Evolutionary conservation across 2,888 invertebrate species (phyloP).

Genomic region (Microctonus hyperodae): DNA sequence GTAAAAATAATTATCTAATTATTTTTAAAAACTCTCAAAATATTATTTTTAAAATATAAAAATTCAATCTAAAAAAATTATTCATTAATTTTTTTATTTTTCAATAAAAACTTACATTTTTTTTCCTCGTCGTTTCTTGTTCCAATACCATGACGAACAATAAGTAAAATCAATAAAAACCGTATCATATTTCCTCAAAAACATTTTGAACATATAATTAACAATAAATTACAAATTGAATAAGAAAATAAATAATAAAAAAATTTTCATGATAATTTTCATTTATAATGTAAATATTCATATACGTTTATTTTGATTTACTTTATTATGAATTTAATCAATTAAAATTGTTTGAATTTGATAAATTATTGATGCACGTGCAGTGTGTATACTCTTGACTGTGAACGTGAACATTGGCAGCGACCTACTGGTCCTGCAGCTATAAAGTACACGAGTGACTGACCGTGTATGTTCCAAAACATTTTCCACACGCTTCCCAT

Average conservation of each 20-base stretch:
- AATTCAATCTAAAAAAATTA: neutral
- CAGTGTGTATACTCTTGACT: neutral
- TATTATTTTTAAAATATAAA: neutral
- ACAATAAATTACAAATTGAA: slow-evolving; percentile 3
- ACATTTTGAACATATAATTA: slow-evolving; percentile 34
- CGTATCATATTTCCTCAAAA: slow-evolving; percentile 39
- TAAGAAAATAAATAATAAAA: no score
- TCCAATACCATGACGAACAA: slow-evolving; percentile 26
- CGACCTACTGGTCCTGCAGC: slow-evolving; percentile 30
- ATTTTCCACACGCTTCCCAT: slow-evolving; percentile 37
- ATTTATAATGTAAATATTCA: neutral
- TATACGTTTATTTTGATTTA: neutral
- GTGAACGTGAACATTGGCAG: slow-evolving; percentile 14
- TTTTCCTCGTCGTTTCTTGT: slow-evolving; percentile 33
- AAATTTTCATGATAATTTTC: neutral
- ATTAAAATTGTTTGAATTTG: neutral
- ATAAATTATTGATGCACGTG: slow-evolving; percentile 3
- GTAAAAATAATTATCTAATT: neutral
- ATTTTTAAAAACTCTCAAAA: neutral
- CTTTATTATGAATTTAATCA: neutral
- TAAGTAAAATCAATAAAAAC: slow-evolving; percentile 34
- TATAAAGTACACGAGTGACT: slow-evolving; percentile 41
- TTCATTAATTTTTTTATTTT: no score
- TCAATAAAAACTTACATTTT: slow-evolving; percentile 35
- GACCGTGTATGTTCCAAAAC: slow-evolving; percentile 38